Conservation (phyloP, 2,113 vertebrate genomes). For the Ranitomeya variabilis region DNA sequence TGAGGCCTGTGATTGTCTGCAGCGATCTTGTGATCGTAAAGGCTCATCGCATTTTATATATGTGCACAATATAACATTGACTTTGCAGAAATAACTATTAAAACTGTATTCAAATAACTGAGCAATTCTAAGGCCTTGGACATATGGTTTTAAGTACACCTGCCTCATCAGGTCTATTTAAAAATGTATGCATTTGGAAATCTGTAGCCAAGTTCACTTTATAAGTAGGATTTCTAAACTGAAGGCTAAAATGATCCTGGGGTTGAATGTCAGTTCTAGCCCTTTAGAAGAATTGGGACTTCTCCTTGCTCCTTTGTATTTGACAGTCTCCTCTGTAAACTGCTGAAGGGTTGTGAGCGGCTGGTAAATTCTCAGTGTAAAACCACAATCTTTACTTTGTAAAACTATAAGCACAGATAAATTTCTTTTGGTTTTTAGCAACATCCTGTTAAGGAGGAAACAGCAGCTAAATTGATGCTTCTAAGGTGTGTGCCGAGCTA, state of each 20-base stretch:
- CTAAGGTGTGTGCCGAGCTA: slow-evolving; percentile 20
- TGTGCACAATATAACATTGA: too few species aligned
- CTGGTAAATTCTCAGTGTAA: not conserved
- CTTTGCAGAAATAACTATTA: too few species aligned
- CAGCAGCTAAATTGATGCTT: slow-evolving; percentile 17
- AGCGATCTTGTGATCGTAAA: too few species aligned
- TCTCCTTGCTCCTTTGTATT: not conserved
- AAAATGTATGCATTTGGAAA: too few species aligned
- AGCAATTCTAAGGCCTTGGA: too few species aligned
- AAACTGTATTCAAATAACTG: too few species aligned
- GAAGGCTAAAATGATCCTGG: not conserved
- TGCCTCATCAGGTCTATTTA: too few species aligned
- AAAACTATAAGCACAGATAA: not conserved
- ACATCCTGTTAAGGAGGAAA: slow-evolving; percentile 51
- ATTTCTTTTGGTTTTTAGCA: slow-evolving; percentile 39
- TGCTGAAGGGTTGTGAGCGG: not conserved
- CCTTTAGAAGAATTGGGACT: not conserved
- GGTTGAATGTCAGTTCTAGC: too few species aligned
- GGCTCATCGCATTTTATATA: too few species aligned
- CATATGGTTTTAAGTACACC: too few species aligned
- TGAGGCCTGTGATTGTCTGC: too few species aligned
- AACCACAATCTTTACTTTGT: slow-evolving; percentile 38
- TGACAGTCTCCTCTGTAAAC: not conserved
- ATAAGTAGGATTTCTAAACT: not conserved
- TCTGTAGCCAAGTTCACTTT: too few species aligned